These are phyloP conservation scores for Rhegmatorhina hoffmannsi DNA, from an alignment of 2,113 vertebrate genomes.

Conservation along the genomic window DNA sequence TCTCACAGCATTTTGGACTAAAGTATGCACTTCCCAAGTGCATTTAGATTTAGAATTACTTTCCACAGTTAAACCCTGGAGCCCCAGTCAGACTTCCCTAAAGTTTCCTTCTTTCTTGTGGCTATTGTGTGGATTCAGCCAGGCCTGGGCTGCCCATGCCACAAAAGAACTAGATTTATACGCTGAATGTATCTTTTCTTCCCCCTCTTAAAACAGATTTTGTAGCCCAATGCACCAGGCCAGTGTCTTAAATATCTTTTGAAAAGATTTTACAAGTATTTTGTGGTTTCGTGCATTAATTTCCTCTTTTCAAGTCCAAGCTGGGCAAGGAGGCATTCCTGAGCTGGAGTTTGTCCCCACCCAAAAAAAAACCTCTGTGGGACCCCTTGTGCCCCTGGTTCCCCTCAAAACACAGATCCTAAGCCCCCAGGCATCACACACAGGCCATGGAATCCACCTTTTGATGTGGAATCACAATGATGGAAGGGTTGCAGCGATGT, in stretches of 20 bases:
- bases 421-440: fast-evolving
- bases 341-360: not conserved
- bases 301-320: not conserved
- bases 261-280: not conserved
- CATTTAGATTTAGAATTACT: not conserved
- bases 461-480: fast-evolving
- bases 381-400: fast-evolving
- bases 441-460: fast-evolving
- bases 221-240: not conserved
- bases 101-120: not conserved
- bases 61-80: not conserved
- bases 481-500: fast-evolving
- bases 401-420: not conserved
- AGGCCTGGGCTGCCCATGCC: not conserved
- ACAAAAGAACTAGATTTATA: not conserved
- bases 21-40: not conserved
- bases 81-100: not conserved
- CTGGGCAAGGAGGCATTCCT: not conserved
- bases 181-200: not conserved
- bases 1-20: not conserved
- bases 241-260: slow-evolving; percentile 19
- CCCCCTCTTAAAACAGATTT: not conserved
- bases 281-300: not conserved
- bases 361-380: not conserved
- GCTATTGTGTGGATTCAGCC: not conserved